These are phyloP conservation scores for Galerucella calmariensis DNA, from an alignment of 2,888 invertebrate species.

Conservation along the genomic window DNA sequence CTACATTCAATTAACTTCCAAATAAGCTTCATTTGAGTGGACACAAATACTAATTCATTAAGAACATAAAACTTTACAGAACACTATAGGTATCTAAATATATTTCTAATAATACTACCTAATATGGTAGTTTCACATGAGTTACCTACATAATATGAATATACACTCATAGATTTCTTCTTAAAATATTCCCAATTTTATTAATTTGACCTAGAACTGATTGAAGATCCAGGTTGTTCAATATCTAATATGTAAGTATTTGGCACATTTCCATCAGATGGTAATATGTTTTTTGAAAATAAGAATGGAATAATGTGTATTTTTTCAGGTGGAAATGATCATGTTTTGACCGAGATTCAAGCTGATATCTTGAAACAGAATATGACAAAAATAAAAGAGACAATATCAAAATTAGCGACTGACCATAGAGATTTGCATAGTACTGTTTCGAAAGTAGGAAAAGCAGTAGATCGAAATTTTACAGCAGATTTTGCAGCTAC, in stretches of 20 bases:
- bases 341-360: constrained; percentile 78
- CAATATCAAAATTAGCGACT: constrained; percentile 82
- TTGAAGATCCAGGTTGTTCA: constrained; percentile 13
- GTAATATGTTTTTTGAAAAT: not conserved
- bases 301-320: too few relatives aligned
- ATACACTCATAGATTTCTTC: not conserved
- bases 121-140: too few relatives aligned
- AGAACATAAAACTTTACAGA: too few relatives aligned
- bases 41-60: too few relatives aligned
- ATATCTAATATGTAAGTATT: constrained; percentile 21
- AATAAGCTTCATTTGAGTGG: too few relatives aligned
- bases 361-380: constrained; percentile 78
- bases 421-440: constrained; percentile 87
- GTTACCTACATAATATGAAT: too few relatives aligned
- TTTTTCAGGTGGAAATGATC: constrained; percentile 73
- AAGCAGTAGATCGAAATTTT: constrained; percentile 95
- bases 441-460: constrained; percentile 85
- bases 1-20: too few relatives aligned
- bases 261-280: not conserved
- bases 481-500: constrained; percentile 91
- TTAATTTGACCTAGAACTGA: not conserved
- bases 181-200: not conserved
- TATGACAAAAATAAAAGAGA: constrained; percentile 83
- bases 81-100: too few relatives aligned
- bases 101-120: too few relatives aligned